These are phyloP conservation scores for Xanthia togata DNA, from an alignment of 2,888 invertebrate species.

Conservation along the genomic window DNA sequence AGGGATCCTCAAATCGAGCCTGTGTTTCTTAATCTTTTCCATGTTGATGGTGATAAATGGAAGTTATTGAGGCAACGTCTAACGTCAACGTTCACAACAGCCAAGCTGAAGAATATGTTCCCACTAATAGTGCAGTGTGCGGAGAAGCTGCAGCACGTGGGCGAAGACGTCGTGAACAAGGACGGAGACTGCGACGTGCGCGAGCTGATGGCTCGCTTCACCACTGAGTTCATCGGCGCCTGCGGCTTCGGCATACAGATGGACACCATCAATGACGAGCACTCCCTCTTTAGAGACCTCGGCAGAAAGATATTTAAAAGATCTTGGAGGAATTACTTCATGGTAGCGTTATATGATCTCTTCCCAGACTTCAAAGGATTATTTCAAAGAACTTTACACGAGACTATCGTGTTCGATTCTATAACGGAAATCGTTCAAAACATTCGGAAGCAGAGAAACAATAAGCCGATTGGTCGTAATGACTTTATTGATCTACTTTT, in stretches of 20 bases:
- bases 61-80: slow-evolving; percentile 79
- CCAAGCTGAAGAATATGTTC: slow-evolving; percentile 83
- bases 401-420: slow-evolving; percentile 59
- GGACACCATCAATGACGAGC: slow-evolving; percentile 76
- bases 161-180: slow-evolving; percentile 69
- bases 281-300: slow-evolving; percentile 74
- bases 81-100: slow-evolving; percentile 82
- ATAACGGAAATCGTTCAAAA: slow-evolving; percentile 70
- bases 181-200: slow-evolving; percentile 75
- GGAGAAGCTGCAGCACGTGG: slow-evolving; percentile 73
- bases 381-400: slow-evolving; percentile 52
- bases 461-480: slow-evolving; percentile 76
- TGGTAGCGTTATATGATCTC: slow-evolving; percentile 71
- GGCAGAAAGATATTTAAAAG: slow-evolving; percentile 72
- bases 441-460: slow-evolving; percentile 76
- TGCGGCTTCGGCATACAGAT: slow-evolving; percentile 80
- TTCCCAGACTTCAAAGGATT: slow-evolving; percentile 72
- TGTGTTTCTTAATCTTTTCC: slow-evolving; percentile 75
- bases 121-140: slow-evolving; percentile 81
- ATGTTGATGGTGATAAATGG: slow-evolving; percentile 81
- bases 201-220: slow-evolving; percentile 79
- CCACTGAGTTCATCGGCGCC: slow-evolving; percentile 80
- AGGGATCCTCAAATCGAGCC: slow-evolving; percentile 74
- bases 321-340: slow-evolving; percentile 57
- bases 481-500: slow-evolving; percentile 80